Conservation (phyloP, 2,888 invertebrate genomes). For the Acleris laterana region DNA sequence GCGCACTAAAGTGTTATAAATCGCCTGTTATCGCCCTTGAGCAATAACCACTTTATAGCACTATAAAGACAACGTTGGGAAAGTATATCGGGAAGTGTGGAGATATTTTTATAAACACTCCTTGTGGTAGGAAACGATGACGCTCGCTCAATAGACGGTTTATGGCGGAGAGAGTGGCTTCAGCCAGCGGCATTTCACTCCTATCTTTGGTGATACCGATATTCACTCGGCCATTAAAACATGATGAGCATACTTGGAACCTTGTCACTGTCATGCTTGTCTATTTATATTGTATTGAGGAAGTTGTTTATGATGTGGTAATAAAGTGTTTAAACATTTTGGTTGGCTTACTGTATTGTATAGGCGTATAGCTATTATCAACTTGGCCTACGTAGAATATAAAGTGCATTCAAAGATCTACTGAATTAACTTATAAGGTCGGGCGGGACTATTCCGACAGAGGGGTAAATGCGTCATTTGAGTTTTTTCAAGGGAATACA, state of each 20-base stretch:
- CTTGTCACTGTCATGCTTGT: too few species aligned
- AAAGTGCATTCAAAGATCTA: too few species aligned
- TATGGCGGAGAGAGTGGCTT: conserved; percentile 18
- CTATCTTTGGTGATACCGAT: not conserved
- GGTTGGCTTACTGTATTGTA: too few species aligned
- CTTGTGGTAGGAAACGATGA: conserved; percentile 13
- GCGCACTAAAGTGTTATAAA: conserved; percentile 71
- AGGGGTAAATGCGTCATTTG: too few species aligned
- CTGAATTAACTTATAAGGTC: too few species aligned
- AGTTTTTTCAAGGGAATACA: too few species aligned
- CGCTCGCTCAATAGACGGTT: conserved; percentile 21
- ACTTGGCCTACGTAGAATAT: too few species aligned
- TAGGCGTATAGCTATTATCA: too few species aligned
- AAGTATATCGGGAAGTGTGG: conserved; percentile 53
- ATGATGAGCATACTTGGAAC: not conserved
- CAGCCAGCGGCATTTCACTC: conserved; percentile 8
- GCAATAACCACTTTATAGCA: conserved; percentile 74
- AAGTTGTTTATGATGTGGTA: too few species aligned
- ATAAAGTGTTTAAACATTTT: too few species aligned
- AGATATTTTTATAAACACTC: conserved; percentile 45
- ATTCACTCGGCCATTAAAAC: not conserved
- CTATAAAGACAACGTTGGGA: conserved; percentile 65
- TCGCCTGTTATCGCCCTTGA: conserved; percentile 66
- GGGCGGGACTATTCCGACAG: too few species aligned
- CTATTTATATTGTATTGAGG: too few species aligned